Conservation (phyloP, 2,797 vertebrate genomes). For the Syncerus caffer region DNA sequence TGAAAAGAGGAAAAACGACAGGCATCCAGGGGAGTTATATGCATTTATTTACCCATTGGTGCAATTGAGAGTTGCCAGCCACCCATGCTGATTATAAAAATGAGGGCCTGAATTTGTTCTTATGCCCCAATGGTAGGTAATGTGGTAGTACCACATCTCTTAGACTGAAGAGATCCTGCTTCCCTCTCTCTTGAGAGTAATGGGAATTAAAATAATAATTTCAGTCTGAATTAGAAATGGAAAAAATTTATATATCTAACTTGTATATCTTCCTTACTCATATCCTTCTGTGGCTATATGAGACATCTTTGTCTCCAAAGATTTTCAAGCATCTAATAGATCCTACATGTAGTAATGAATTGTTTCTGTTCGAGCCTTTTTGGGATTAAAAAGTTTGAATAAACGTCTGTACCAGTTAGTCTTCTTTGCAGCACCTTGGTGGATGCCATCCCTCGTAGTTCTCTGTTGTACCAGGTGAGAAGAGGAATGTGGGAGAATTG, state of each 20-base stretch:
- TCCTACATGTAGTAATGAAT: background rate
- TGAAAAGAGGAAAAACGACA: background rate
- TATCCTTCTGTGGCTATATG: background rate
- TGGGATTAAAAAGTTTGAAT: background rate
- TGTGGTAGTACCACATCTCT: background rate
- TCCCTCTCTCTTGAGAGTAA: background rate
- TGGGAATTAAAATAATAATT: background rate
- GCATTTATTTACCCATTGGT: background rate
- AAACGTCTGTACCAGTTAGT: background rate
- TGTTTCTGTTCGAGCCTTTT: background rate
- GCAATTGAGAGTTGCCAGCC: background rate
- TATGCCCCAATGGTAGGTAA: background rate
- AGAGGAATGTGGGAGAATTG: background rate
- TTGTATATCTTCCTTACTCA: background rate
- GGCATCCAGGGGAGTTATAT: background rate
- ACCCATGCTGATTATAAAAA: background rate
- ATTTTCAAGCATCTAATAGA: background rate
- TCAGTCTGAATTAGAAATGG: slow-evolving; percentile 34
- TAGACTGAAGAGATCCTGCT: background rate
- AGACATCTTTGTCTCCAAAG: background rate
- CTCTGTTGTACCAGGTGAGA: background rate
- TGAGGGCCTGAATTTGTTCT: background rate
- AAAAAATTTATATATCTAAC: background rate
- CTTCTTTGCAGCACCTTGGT: background rate
- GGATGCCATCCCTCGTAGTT: background rate